Conservation (phyloP, 2,797 vertebrate genomes). For the Leptodon cayanensis region DNA sequence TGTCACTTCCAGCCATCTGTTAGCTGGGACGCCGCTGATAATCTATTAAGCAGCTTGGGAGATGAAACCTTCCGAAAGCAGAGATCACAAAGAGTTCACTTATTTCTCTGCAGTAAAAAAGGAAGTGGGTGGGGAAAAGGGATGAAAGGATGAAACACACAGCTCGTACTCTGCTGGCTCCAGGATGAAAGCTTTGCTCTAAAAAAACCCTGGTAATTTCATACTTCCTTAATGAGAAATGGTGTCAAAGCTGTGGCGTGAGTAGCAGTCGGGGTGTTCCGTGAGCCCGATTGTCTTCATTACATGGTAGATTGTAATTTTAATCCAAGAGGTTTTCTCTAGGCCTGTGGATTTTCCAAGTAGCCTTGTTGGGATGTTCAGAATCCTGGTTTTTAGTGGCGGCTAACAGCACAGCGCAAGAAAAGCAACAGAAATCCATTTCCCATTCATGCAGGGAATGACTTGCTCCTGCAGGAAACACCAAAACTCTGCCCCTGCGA, state of each 20-base stretch:
- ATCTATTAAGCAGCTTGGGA: not conserved
- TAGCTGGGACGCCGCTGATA: not conserved
- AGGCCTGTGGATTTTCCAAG: not conserved
- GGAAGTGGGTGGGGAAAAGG: constrained; percentile 43
- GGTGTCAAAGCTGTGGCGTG: not conserved
- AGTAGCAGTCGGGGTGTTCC: not conserved
- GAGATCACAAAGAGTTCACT: constrained; percentile 44
- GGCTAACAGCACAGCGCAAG: not conserved
- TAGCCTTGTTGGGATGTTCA: not conserved
- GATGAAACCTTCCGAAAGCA: not conserved
- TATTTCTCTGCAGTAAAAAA: not conserved
- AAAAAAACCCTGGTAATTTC: not conserved
- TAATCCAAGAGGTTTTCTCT: not conserved
- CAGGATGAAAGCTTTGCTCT: not conserved
- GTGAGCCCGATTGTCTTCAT: not conserved
- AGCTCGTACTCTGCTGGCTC: not conserved
- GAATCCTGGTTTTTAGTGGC: not conserved
- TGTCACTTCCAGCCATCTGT: constrained; percentile 2
- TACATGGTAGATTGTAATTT: not conserved
- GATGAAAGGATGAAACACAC: constrained; percentile 14
- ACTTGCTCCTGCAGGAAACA: not conserved
- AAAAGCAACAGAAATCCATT: not conserved
- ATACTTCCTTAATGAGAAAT: not conserved
- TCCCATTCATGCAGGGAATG: not conserved
- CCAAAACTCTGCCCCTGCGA: not conserved